Evolutionary conservation across 2,888 invertebrate genomes (phyloP), one percentile per base, ranked within the genome.

Genomic region (Habroteleia sp.): DNA sequence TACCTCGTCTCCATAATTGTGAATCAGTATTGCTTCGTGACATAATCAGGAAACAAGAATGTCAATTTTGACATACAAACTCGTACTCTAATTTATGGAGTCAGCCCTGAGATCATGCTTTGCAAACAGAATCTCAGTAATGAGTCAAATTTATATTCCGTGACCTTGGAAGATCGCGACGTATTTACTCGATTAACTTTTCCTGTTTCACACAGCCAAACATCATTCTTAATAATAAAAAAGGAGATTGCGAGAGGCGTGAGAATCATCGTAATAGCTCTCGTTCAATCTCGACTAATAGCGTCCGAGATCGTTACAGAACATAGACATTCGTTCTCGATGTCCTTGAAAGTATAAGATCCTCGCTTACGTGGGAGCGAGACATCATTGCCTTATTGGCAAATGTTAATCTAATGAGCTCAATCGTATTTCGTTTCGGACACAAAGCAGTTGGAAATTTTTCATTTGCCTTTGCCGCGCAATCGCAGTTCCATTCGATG

Each of bases 231-330:
- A 62, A 69, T 63, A 62, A 74, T 68, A 54, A 44, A 71, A 56
- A 66, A 74, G 20, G 56, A 74, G 74, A 68, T 54, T 54, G 68
- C 50, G 50, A 62, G 66, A 74, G 74, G 68, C 68, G 68, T 74
- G 74, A 74, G 74, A 74, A 74, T 74, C 50, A 37, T 65, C 63
- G 74, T 41, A 54, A 46, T 37, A 66, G 60, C 54, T 74, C 74
- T 62, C 68, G 63, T 68, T 74, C 63, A 25, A 58, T 56, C 48
- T 29, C 56, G 63, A 52, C 68, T 69, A 68, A 74, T 68, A 62
- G 68, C 54, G 60, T 68, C 68, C 42, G 39, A 16, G 69, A 65
- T 65, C 58, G 44, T 65, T 41, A 39, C 13, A 68, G 31, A 48
- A 52, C 41, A 52, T 6, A 54, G 68, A 74, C 74, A 56, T 48